phyloP scores from a whole-genome alignment of 2,113 vertebrate species.

The Vombatus ursinus region DNA sequence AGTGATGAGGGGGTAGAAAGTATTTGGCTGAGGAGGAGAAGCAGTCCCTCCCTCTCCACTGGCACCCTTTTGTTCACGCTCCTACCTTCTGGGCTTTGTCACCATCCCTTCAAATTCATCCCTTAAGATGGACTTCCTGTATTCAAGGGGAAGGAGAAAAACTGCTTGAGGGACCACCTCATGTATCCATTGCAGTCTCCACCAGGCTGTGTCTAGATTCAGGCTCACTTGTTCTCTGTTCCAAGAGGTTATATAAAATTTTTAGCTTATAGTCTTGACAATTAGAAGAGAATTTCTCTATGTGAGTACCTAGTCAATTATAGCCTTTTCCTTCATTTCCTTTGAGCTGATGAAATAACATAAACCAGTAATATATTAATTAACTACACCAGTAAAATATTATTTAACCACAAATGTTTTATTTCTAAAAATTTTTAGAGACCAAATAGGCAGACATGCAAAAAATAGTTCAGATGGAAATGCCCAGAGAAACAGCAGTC shows the following conservation, averaged over 20 bases:
- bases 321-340: neutral
- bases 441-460: neutral
- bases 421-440: neutral
- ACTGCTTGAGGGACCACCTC: neutral
- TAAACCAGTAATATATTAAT: neutral
- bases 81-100: neutral
- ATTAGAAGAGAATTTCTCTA: neutral
- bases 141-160: neutral
- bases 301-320: neutral
- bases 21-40: neutral
- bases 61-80: neutral
- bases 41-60: too few relatives aligned
- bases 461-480: neutral
- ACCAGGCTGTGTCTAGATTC: neutral
- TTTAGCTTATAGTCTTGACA: neutral
- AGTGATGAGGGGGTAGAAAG: neutral
- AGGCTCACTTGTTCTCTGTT: neutral
- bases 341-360: neutral
- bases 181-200: neutral
- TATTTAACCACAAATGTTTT: neutral
- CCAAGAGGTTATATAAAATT: neutral
- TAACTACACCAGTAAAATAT: neutral
- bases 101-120: neutral
- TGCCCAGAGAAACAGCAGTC: too few relatives aligned
- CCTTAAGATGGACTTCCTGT: neutral